Evolutionary conservation across 2,888 invertebrate genomes (phyloP), one percentile per base, ranked within the genome.

Genomic region (Troides oblongomaculatus): DNA sequence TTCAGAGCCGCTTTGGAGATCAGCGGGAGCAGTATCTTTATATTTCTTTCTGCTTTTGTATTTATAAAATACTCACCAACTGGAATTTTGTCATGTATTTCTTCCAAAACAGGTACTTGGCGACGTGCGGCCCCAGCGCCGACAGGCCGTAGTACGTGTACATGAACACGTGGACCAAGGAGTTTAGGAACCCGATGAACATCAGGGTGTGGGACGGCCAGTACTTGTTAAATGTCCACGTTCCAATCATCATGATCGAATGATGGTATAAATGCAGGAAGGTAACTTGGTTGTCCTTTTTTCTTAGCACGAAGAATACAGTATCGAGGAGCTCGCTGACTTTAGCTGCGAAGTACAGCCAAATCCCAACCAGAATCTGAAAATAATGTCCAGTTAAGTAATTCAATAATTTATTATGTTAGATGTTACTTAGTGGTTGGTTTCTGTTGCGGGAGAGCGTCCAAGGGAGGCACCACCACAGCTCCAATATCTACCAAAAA

Each of bases 211-310:
- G 96, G 56, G 95, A 95, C 64, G 96, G 95, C 71, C 95, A 92
- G 82, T 95, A 97, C 84, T 96, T 96, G 39, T 96, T 85, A 73
- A 95, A 95, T 7, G 94, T 94, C 96, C 96, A 97, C 0, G 95
- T 95, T 76, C 95, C 94, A 53, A 96, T 80, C 74, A 96, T 96
- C 87, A 96, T 96, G 65, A 94, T 86, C 0, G 95, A 92, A 81
- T 98, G 98, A 84, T 98, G 98, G 81, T 97, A 98, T 1, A 98
- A 95, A 82, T 98, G 98, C 39, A 98, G 94, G 79, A 97, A 97
- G 0, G 97, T 95, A 0, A 98, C 95, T 86, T 98, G 98, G 63
- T 94, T 84, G 89, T 93, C 77, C 90, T 93, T 87, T 86, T 98
- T 98, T 62, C 98, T 94, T 76, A 98, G 84, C 3, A 98, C 96